A percentile compares a stretch with the other conserved stretches of the same genome.
phyloP scores from a whole-genome alignment of 2,797 vertebrate species.

The Rhinogobio ventralis region DNA sequence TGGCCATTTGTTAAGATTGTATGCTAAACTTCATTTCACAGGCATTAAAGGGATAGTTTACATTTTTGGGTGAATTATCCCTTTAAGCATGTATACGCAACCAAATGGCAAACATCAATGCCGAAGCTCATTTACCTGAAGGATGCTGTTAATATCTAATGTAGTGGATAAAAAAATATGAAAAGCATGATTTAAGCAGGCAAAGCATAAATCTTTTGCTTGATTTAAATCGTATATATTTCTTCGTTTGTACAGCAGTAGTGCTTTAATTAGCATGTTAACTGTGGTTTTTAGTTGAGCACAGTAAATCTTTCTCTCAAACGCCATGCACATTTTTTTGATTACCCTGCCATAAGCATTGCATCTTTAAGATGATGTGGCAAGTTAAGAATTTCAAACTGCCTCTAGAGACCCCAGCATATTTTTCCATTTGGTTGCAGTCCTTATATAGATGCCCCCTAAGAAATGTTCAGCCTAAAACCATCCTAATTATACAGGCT shows the following conservation, averaged over 20 bases:
- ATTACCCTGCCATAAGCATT: not conserved
- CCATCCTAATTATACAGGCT: not conserved
- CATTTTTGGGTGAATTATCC: too few species aligned
- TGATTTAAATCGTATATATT: not conserved
- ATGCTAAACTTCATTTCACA: conserved; percentile 5
- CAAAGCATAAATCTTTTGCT: not conserved
- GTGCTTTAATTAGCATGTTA: conserved; percentile 13
- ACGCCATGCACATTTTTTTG: too few species aligned
- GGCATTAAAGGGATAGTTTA: not conserved
- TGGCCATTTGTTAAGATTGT: conserved; percentile 23
- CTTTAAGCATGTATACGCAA: not conserved
- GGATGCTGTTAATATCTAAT: conserved; percentile 26
- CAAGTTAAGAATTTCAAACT: conserved; percentile 9
- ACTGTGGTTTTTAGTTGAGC: not conserved
- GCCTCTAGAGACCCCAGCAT: not conserved
- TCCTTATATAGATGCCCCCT: conserved; percentile 2
- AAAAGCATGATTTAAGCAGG: too few species aligned
- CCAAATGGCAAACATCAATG: not conserved
- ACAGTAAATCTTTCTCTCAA: too few species aligned
- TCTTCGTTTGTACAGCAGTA: not conserved
- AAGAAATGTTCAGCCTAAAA: conserved; percentile 12
- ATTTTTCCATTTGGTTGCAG: not conserved
- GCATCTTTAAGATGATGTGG: not conserved
- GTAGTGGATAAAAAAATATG: conserved; percentile 4
- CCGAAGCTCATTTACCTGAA: conserved; percentile 6